Base-by-base conservation (phyloP, 2,113 vertebrate genomes). In the Loxodonta africana region DNA sequence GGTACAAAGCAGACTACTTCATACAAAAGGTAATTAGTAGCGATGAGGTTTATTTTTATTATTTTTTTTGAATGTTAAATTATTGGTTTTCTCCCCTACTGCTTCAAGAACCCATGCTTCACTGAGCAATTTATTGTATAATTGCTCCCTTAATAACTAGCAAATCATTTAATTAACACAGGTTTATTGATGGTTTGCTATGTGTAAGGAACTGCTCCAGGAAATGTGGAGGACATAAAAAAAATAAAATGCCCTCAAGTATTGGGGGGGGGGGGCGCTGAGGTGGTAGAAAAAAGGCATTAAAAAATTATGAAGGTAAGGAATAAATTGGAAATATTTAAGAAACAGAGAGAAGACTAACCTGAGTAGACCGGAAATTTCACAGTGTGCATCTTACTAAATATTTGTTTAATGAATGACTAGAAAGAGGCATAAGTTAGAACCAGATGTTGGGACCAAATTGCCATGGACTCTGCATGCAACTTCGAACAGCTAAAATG, bases 1-100 rank as follows among this genome's bases (percentile, higher is more conserved):
- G 41, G 30, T 48, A 96, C 92, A 93, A 97, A 57, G 86, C 28
- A 93, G 80, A 96, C 44, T 96, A 80, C 1, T 84, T 92, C 25
- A 37, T n/a, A 44, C 17, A 76, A 67, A 28, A 53, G 65, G 30
- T 94, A 86, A 94, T 71, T 94, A 71, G 62, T 41, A 90, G 25
- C 63, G 37, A 84, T 37, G 73, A 86, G 48, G 26, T 69, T 92
- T 90, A 30, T 28, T 51, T 89, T 93, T 91, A 37, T 94, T 80
- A 80, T 80, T 80, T 81, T 81, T 81, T 96, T 88, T 48, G 63
- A 83, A 90, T 74, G 67, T 46, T 90, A 85, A 88, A 83, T 82
- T 77, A 37, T 30, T 90, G 5, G 60, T 84, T 97, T 94, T 91
- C 28, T 87, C 87, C 69, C 51, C 37, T 28, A 84, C 4, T 93